Evolutionary conservation across 1,140 invertebrate species (phyloP), one percentile per base, ranked within the genome.

Genomic region (Neoseiulus cucumeris): DNA sequence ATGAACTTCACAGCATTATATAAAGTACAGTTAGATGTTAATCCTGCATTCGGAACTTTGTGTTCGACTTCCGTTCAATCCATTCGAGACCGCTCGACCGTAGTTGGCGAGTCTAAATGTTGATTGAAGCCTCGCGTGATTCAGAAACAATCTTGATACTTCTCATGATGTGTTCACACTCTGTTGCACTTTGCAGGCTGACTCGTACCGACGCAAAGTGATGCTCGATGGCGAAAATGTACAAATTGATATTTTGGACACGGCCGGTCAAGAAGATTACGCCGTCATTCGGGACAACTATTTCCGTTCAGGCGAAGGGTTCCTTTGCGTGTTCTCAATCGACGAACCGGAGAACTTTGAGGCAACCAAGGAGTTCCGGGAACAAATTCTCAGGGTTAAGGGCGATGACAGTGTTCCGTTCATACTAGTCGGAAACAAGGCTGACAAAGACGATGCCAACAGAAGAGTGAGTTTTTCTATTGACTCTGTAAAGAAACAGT

Each of bases 161-260:
- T n/a, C n/a, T n/a, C n/a, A n/a, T n/a, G n/a, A n/a, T n/a, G n/a
- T n/a, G n/a, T n/a, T n/a, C n/a, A n/a, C n/a, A n/a, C n/a, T n/a
- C n/a, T n/a, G n/a, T n/a, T 39, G 33, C 33, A 9, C 33, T 6
- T 39, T 39, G 33, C 33, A 69, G 79, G 81, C 80, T 9, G 80
- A 81, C 71, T 79, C 79, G 0, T 82, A 81, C 69, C 70, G 80
- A 28, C 81, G 80, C 69, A 79, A 80, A 67, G 78, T 82, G 6
- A 74, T 79, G 1, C 70, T 82, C 42, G 81, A 82, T 71, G 79
- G 78, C 7, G 74, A 79, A 39, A 78, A 73, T 33, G 65, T 67
- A 7, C 65, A 67, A 25, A 51, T 78, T 17, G 76, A 77, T 65
- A 77, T 78, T 44, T 69, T 79, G 33, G 77, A 79, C 65, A 79